Evolutionary conservation across 2,888 invertebrate genomes (phyloP), one percentile per base, ranked within the genome.

Genomic region (Callyntrura guangdongensis): DNA sequence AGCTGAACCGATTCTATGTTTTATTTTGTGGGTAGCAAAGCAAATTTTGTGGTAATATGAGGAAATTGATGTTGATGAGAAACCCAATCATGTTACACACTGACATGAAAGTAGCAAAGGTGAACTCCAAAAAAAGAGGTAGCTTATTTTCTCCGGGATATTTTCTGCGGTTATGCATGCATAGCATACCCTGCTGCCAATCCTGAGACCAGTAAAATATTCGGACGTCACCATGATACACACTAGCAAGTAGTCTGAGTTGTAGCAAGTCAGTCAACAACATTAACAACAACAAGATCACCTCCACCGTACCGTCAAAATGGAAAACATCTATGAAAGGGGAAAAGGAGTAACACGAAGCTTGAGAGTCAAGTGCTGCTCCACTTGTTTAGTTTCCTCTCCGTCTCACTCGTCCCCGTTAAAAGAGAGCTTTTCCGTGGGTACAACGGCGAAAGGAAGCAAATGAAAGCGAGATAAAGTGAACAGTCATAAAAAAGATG

Each of bases 281-380:
- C 25, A 25, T 11, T 22, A n/a, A 14, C 25, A 77, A 53, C 53
- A 77, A 77, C n/a, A 27, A 67, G 27, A 22, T 12, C 64, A 20
- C 64, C 8, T n/a, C n/a, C n/a, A 9, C 64, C 20, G 20, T 4
- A 64, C 12, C 27, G 20, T 11, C 22, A 36, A 69, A 53, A 77
- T 77, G 49, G 22, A 53, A 69, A 45, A 17, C n/a, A 9, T 69
- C 3, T 17, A 14, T 17, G n/a, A 61, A 61, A 61, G 61, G 20
- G n/a, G 61, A 36, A 74, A 53, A 2, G 22, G 53, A 49, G 53
- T 77, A 49, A 53, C 77, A 77, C 25, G 74, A 47, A 22, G 20
- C 72, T 47, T 72, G 20, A 72, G 17, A 74, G 72, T 77, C 53
- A 77, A 77, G 77, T 77, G 77, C 25, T 77, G 77, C 25, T 77